Evolutionary conservation across 2,113 vertebrate genomes (phyloP).

Genomic region (Halichoeres trimaculatus): DNA sequence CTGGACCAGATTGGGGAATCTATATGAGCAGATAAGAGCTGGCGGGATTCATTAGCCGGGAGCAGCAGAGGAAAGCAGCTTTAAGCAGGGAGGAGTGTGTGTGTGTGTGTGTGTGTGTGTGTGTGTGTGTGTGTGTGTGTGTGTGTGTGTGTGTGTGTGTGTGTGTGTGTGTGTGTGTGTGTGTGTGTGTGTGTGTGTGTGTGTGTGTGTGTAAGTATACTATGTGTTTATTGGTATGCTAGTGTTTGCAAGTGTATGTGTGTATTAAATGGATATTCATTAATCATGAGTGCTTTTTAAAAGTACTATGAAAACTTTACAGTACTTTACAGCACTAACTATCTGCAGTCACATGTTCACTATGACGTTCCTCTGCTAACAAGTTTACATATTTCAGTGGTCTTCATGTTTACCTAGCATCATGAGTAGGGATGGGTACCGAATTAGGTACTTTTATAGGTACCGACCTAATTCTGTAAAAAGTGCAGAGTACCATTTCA

Average conservation of each 20-base stretch:
- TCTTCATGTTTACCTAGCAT: no score
- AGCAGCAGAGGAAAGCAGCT: slow-evolving; percentile 40
- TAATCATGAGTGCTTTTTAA: not conserved
- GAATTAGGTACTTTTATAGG: no score
- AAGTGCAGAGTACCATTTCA: no score
- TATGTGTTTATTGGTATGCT: not conserved
- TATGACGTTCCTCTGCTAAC: no score
- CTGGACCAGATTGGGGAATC: slow-evolving; percentile 62
- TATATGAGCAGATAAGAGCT: slow-evolving; percentile 67
- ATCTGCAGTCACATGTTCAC: no score
- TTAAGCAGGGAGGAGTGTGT: not conserved
- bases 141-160: not conserved
- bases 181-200: not conserved
- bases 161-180: no score
- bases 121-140: not conserved
- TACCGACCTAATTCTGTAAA: no score
- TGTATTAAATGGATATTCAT: no score
- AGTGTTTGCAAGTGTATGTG: no score
- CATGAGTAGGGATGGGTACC: no score
- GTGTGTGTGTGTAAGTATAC: not conserved
- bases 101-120: not conserved
- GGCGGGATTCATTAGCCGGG: slow-evolving; percentile 61
- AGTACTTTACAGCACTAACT: no score
- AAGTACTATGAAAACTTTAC: not conserved
- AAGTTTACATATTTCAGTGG: no score